Conservation (phyloP, 2,113 vertebrate species). For the Cololabis saira region DNA sequence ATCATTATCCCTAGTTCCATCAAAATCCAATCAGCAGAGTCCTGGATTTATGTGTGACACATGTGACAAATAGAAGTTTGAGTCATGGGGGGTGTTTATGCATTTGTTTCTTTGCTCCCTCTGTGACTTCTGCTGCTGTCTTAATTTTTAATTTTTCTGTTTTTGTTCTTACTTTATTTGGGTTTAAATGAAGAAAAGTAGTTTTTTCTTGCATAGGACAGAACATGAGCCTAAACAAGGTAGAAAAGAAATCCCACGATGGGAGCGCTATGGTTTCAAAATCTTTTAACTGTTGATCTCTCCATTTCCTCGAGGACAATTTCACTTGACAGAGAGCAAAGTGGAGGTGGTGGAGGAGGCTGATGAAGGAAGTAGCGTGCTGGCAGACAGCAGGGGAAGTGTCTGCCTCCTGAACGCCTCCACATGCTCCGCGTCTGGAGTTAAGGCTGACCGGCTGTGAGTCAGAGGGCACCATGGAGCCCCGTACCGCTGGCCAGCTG, state of each 20-base stretch:
- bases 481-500: slow-evolving; percentile 73
- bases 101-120: slow-evolving; percentile 29
- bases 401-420: slow-evolving; percentile 72
- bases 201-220: slow-evolving; percentile 25
- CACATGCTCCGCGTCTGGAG: slow-evolving; percentile 75
- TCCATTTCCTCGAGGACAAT: slow-evolving; percentile 73
- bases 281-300: slow-evolving; percentile 28
- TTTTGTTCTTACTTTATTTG: slow-evolving; percentile 22
- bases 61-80: slow-evolving; percentile 63
- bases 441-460: slow-evolving; percentile 56
- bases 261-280: slow-evolving; percentile 33
- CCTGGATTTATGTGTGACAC: slow-evolving; percentile 55
- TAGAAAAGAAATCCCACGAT: slow-evolving; percentile 13
- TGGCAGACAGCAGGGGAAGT: slow-evolving; percentile 69
- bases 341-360: slow-evolving; percentile 46
- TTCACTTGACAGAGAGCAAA: slow-evolving; percentile 73
- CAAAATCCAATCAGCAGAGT: slow-evolving; percentile 61
- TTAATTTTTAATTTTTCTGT: slow-evolving; percentile 35
- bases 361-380: slow-evolving; percentile 44
- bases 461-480: slow-evolving; percentile 58
- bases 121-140: slow-evolving; percentile 19
- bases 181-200: slow-evolving; percentile 34
- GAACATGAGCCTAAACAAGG: slow-evolving; percentile 18
- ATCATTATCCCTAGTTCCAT: slow-evolving; percentile 63
- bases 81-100: slow-evolving; percentile 51